Conservation (phyloP, 2,888 invertebrate genomes). For the Dynastes grantii region DNA sequence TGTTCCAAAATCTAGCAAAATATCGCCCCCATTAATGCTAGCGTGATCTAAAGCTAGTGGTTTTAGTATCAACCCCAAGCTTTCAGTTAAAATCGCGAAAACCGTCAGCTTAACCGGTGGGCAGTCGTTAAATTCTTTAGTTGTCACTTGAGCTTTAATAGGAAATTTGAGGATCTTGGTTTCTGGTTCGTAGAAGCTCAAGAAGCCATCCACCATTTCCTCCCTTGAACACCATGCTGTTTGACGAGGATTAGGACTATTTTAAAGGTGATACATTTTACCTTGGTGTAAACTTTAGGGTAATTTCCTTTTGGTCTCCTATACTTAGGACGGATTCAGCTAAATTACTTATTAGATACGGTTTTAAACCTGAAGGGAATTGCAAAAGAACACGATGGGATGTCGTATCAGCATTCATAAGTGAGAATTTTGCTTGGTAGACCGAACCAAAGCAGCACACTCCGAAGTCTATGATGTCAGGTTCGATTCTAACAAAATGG, state of each 20-base stretch:
- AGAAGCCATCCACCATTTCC: constrained; percentile 51
- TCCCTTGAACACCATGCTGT: constrained; percentile 28
- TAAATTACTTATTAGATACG: constrained; percentile 54
- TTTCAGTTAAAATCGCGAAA: constrained; percentile 58
- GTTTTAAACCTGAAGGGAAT: constrained; percentile 56
- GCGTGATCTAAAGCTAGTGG: constrained; percentile 40
- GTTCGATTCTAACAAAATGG: constrained; percentile 56
- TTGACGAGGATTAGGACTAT: not conserved
- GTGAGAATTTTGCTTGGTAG: constrained; percentile 57
- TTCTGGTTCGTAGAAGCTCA: constrained; percentile 51
- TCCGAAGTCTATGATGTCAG: constrained; percentile 58
- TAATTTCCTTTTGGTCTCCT: constrained; percentile 40
- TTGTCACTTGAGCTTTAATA: constrained; percentile 54
- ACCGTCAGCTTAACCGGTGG: constrained; percentile 58
- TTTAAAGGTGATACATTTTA: not conserved
- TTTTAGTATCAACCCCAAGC: constrained; percentile 53
- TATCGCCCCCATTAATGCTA: constrained; percentile 47
- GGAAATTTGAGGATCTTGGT: constrained; percentile 58
- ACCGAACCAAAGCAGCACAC: constrained; percentile 58
- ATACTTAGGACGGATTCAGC: constrained; percentile 51
- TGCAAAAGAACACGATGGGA: constrained; percentile 55
- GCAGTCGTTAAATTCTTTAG: constrained; percentile 54
- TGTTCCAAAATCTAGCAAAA: constrained; percentile 58
- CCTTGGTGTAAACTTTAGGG: constrained; percentile 57
- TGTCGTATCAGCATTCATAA: constrained; percentile 55